phyloP scores from a whole-genome alignment of 1,140 invertebrate genomes.

The Oryctes rhinoceros region DNA sequence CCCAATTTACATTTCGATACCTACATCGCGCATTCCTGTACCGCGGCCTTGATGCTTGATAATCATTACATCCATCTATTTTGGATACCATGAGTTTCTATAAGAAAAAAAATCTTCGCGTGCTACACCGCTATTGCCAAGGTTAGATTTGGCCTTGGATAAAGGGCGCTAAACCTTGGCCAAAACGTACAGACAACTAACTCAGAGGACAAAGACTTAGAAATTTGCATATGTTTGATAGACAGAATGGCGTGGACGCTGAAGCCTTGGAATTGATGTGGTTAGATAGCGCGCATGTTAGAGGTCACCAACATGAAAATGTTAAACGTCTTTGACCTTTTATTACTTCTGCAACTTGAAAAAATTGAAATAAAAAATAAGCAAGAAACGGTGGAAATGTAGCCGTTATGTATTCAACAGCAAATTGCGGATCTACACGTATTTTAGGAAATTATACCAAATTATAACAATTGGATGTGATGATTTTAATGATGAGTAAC shows the following conservation, averaged over 20 bases:
- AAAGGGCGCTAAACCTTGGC: conserved; percentile 22
- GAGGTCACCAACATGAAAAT: background rate
- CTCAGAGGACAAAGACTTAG: conserved; percentile 10
- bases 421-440: too few species aligned
- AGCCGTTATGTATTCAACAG: too few species aligned
- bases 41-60: background rate
- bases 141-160: conserved; percentile 32
- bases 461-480: too few species aligned
- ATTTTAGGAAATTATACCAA: too few species aligned
- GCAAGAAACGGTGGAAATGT: too few species aligned
- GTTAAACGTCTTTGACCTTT: background rate
- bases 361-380: too few species aligned
- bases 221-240: conserved; percentile 7
- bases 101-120: conserved; percentile 20
- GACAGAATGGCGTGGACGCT: background rate
- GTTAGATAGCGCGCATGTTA: background rate
- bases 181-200: background rate
- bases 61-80: background rate
- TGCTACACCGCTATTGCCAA: background rate
- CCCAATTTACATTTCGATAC: background rate
- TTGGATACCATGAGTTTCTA: background rate
- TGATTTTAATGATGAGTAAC: too few species aligned
- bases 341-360: too few species aligned
- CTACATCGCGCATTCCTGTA: too few species aligned
- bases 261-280: conserved; percentile 6